Percentiles rank a stretch among this genome's conserved stretches.
Evolutionary conservation across 2,113 vertebrate species (phyloP).

Genomic region (Hucho hucho): DNA sequence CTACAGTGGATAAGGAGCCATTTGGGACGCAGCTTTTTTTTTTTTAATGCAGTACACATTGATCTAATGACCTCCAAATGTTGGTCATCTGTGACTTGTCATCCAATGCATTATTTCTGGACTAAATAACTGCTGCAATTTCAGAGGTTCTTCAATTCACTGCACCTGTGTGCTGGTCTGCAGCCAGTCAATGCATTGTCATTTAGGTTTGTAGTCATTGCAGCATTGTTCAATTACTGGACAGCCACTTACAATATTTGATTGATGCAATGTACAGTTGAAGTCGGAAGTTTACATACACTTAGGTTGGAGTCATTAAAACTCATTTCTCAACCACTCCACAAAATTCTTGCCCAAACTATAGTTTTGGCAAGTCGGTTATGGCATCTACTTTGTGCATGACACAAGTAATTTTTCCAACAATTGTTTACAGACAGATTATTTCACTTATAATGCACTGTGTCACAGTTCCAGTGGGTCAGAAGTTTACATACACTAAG

Average conservation of each 20-base stretch:
- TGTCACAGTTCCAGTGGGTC: too few relatives aligned
- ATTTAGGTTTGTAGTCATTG: neutral
- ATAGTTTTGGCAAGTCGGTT: too few relatives aligned
- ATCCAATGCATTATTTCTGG: neutral
- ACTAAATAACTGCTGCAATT: neutral
- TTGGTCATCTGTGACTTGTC: neutral
- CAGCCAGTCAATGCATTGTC: neutral
- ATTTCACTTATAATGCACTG: too few relatives aligned
- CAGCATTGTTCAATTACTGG: conserved; percentile 5
- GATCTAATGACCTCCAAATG: neutral
- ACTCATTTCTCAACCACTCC: too few relatives aligned
- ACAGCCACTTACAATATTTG: conserved; percentile 5
- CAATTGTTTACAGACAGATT: too few relatives aligned
- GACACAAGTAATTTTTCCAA: too few relatives aligned
- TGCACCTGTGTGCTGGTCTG: neutral
- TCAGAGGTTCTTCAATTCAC: neutral
- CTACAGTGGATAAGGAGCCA: too few relatives aligned
- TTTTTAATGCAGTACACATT: neutral
- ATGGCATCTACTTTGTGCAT: too few relatives aligned
- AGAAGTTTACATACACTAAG: too few relatives aligned
- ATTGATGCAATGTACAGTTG: conserved; percentile 3
- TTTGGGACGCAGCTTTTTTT: too few relatives aligned
- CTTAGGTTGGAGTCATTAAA: neutral
- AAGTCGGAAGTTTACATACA: neutral
- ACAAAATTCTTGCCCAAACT: too few relatives aligned